Evolutionary conservation across 2,888 invertebrate genomes (phyloP).

Genomic region (Argyra leucocephala): DNA sequence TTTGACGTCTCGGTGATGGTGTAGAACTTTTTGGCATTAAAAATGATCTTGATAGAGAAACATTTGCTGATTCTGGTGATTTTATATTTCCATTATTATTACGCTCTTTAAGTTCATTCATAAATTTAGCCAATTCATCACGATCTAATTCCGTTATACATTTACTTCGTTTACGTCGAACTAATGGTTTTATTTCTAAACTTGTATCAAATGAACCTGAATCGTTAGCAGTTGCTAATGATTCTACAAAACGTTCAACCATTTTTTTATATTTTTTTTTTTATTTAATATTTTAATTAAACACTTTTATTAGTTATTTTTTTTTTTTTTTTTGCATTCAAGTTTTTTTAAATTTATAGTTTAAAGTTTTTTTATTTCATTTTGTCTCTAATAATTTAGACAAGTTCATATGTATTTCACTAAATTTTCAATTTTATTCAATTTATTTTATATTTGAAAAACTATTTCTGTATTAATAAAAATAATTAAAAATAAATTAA

Average conservation of each 20-base stretch:
- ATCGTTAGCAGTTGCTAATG: conserved; percentile 38
- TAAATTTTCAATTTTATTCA: not conserved
- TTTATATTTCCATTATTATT: conserved; percentile 20
- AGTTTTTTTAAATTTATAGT: no score
- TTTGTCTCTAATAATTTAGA: no score
- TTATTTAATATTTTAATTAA: conserved; percentile 12
- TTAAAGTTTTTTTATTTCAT: no score
- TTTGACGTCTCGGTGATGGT: conserved; percentile 31
- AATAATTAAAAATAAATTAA: not conserved
- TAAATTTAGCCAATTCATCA: conserved; percentile 34
- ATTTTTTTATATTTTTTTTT: conserved; percentile 24
- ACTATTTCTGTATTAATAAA: not conserved
- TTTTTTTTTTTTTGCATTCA: no score
- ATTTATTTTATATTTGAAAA: not conserved
- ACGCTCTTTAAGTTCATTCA: conserved; percentile 35
- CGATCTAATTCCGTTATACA: conserved; percentile 39
- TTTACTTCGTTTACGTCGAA: conserved; percentile 33
- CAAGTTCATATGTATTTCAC: no score
- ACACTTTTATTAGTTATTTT: conserved; percentile 8
- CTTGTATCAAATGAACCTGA: conserved; percentile 42
- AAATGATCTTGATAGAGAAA: not conserved
- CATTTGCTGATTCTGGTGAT: conserved; percentile 20
- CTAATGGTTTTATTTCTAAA: conserved; percentile 39
- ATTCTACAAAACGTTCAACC: conserved; percentile 40
- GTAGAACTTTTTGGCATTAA: conserved; percentile 19